Evolutionary conservation across 1,140 invertebrate species (phyloP).

Genomic region (Lepidurus arcticus): DNA sequence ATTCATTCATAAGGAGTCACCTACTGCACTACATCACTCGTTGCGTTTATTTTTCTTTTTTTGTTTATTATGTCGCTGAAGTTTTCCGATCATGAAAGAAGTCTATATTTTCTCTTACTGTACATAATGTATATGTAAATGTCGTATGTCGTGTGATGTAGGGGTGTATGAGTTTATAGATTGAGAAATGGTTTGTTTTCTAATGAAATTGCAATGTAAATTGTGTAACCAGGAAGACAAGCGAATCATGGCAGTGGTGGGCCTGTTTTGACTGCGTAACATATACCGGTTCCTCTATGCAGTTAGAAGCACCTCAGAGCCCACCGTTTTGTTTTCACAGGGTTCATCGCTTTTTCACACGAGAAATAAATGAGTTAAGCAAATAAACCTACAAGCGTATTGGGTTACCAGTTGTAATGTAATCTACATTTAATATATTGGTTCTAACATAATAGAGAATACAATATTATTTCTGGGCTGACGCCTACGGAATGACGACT

Average conservation of each 20-base stretch:
- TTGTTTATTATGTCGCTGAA: neutral
- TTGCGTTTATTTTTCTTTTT: neutral
- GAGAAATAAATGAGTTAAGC: conserved; percentile 15
- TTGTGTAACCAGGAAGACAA: conserved; percentile 14
- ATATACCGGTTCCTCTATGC: conserved; percentile 16
- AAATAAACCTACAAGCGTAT: neutral
- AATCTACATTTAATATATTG: too few relatives aligned
- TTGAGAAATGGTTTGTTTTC: conserved; percentile 10
- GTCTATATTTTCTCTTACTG: conserved; percentile 22
- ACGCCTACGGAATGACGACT: too few relatives aligned
- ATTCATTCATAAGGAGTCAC: conserved; percentile 22
- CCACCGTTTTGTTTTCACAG: conserved; percentile 12
- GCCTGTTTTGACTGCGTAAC: conserved; percentile 13
- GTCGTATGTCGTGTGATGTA: neutral
- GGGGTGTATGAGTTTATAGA: conserved; percentile 1
- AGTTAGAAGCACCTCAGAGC: conserved; percentile 10
- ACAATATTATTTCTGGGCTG: too few relatives aligned
- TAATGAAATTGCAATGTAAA: conserved; percentile 5
- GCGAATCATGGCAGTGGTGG: conserved; percentile 4
- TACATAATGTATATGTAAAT: conserved; percentile 17
- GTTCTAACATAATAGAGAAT: too few relatives aligned
- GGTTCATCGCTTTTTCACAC: conserved; percentile 1
- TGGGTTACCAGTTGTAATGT: neutral
- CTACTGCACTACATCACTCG: conserved; percentile 9
- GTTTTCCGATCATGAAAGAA: conserved; percentile 20